Percentiles rank a stretch among this genome's conserved stretches.
phyloP scores from a whole-genome alignment of 2,113 vertebrate species.

The Propithecus coquereli region DNA sequence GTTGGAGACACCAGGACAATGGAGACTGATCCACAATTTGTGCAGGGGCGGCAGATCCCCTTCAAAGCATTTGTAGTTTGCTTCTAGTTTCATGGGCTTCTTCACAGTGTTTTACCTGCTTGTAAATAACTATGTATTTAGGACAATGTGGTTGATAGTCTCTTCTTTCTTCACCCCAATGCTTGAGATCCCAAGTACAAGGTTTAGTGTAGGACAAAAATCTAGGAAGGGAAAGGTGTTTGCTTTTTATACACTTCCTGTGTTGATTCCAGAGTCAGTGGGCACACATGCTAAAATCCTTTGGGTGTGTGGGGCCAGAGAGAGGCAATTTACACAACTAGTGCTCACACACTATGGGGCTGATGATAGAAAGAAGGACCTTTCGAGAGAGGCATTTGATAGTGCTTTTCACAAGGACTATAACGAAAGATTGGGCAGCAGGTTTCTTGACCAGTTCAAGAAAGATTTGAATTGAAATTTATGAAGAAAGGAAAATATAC shows the following conservation, averaged over 20 bases:
- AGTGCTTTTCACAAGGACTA: background rate
- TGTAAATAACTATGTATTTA: background rate
- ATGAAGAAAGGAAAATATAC: background rate
- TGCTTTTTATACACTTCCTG: background rate
- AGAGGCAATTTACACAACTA: background rate
- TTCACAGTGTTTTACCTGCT: background rate
- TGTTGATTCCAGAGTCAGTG: background rate
- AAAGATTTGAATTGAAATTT: background rate
- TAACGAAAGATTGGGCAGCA: background rate
- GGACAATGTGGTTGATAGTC: background rate
- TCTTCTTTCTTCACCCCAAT: background rate
- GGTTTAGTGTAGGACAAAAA: background rate
- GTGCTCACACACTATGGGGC: background rate
- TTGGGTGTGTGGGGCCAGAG: background rate
- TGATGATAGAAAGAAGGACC: background rate
- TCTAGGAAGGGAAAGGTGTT: background rate
- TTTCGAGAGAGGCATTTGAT: background rate
- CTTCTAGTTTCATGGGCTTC: background rate
- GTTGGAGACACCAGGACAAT: constrained; percentile 44
- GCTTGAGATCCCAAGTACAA: background rate
- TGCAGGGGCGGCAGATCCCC: background rate
- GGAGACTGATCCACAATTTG: background rate
- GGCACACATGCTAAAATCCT: background rate
- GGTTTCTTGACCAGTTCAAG: background rate
- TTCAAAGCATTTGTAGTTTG: background rate